Percentiles rank a stretch among this genome's conserved stretches.
Evolutionary conservation across 2,888 invertebrate species (phyloP).

Genomic region (Acanthacorydalis orientalis): DNA sequence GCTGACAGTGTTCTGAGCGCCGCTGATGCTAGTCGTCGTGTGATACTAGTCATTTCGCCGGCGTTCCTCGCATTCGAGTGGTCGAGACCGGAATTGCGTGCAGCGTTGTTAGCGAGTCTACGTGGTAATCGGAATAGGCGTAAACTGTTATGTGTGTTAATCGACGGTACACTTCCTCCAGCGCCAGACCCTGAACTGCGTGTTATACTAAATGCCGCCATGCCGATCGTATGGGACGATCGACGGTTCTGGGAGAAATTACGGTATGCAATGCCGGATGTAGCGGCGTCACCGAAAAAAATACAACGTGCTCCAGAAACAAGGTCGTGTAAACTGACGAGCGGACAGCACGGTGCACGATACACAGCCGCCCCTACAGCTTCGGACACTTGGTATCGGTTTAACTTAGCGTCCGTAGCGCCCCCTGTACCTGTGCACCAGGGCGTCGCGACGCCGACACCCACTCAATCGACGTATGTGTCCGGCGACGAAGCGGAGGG

Average conservation of each 20-base stretch:
- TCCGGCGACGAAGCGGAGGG: conserved; percentile 41
- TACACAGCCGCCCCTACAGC: conserved; percentile 61
- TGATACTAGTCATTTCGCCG: conserved; percentile 65
- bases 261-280: conserved; percentile 60
- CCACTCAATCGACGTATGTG: conserved; percentile 41
- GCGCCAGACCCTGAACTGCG: conserved; percentile 59
- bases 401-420: conserved; percentile 36
- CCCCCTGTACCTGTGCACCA: conserved; percentile 20
- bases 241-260: conserved; percentile 76
- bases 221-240: conserved; percentile 56
- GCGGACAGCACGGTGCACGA: conserved; percentile 36
- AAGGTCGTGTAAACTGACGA: conserved; percentile 38
- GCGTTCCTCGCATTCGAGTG: conserved; percentile 71
- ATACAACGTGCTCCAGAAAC: conserved; percentile 32
- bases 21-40: conserved; percentile 47
- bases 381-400: conserved; percentile 54
- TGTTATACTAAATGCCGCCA: conserved; percentile 51
- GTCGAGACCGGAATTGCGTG: conserved; percentile 64
- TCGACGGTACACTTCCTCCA: conserved; percentile 52
- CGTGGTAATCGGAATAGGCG: conserved; percentile 44
- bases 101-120: conserved; percentile 61
- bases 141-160: conserved; percentile 40
- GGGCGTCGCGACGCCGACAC: conserved; percentile 38
- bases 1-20: conserved; percentile 44
- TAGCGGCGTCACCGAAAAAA: conserved; percentile 32